These are phyloP conservation scores for Megalopta genalis DNA, from an alignment of 1,140 invertebrate genomes.

Conservation along the genomic window DNA sequence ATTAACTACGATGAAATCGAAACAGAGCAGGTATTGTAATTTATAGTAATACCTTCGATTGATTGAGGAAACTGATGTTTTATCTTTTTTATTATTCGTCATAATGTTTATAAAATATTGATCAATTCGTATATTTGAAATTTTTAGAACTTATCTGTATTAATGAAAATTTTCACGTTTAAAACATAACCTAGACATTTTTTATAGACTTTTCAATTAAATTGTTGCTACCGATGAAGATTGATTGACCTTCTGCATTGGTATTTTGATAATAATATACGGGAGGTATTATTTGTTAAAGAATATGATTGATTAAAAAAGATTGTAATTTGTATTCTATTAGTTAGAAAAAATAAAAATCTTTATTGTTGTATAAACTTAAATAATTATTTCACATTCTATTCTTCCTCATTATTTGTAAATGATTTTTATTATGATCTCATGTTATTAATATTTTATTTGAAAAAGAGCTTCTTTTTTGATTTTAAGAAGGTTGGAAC, in stretches of 20 bases:
- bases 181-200: conserved; percentile 33
- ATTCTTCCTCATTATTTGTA: background rate
- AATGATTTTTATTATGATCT: background rate
- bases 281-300: background rate
- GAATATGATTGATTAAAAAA: background rate
- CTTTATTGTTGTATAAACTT: background rate
- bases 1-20: conserved; percentile 83
- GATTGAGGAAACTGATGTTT: background rate
- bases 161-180: background rate
- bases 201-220: background rate
- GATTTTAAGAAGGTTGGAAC: background rate
- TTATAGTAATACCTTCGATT: background rate
- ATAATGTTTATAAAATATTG: background rate
- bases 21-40: conserved; percentile 78
- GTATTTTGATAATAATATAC: background rate
- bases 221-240: background rate
- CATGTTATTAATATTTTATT: background rate
- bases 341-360: background rate
- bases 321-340: background rate
- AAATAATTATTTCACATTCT: background rate
- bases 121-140: background rate
- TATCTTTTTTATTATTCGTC: background rate
- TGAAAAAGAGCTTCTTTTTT: background rate
- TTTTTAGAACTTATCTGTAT: conserved; percentile 6
- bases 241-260: background rate